Percentiles rank a stretch among this genome's conserved stretches.
Conservation (phyloP, 2,888 invertebrate genomes). For the Octodonta nipae region DNA sequence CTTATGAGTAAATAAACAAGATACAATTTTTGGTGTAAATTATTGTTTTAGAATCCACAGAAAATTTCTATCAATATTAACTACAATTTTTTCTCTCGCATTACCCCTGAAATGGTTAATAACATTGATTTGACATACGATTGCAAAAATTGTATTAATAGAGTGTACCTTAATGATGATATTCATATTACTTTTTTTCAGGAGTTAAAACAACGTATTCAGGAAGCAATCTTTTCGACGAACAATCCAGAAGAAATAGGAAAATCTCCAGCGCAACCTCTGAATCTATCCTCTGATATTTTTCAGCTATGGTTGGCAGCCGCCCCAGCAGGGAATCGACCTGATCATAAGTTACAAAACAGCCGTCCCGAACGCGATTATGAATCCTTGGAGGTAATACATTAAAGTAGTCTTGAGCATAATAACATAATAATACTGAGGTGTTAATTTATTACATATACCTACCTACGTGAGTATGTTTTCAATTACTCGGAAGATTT, state of each 20-base stretch:
- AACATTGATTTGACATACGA: too few relatives aligned
- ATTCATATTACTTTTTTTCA: slow-evolving; percentile 1
- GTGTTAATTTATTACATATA: not conserved
- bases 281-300: slow-evolving; percentile 45
- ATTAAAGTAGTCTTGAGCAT: too few relatives aligned
- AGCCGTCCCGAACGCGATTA: slow-evolving; percentile 19
- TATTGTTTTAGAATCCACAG: too few relatives aligned
- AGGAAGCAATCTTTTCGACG: slow-evolving; percentile 20
- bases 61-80: too few relatives aligned
- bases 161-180: not conserved
- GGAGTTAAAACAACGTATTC: slow-evolving; percentile 28
- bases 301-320: slow-evolving; percentile 75
- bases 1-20: too few relatives aligned
- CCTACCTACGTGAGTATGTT: not conserved
- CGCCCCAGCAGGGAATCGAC: slow-evolving; percentile 54
- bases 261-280: slow-evolving; percentile 6
- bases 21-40: too few relatives aligned
- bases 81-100: too few relatives aligned
- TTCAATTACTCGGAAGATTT: not conserved
- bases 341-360: slow-evolving; percentile 16
- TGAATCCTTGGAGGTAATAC: slow-evolving; percentile 15
- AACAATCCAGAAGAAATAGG: slow-evolving; percentile 2
- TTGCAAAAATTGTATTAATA: not conserved
- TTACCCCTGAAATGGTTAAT: too few relatives aligned
- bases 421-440: too few relatives aligned